Conservation (phyloP, 2,888 invertebrate species). For the Erebia epiphron region DNA sequence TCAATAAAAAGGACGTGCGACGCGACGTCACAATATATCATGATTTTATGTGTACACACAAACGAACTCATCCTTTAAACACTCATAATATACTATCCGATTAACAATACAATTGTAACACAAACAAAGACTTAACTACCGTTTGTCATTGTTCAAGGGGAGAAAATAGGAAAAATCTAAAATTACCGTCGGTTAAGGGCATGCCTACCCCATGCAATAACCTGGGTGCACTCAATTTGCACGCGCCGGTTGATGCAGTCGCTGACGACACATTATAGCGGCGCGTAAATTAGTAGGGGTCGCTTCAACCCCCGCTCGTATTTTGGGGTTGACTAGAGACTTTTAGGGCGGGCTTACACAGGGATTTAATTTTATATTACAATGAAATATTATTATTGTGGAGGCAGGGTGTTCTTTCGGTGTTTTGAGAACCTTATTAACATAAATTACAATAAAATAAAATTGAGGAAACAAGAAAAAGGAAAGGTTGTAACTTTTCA, state of each 20-base stretch:
- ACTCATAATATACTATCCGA: neutral
- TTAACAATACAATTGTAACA: neutral
- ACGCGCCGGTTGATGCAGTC: conserved; percentile 28
- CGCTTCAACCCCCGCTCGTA: conserved; percentile 31
- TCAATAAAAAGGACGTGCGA: no score
- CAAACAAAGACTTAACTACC: neutral
- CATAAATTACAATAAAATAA: conserved; percentile 5
- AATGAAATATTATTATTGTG: conserved; percentile 7
- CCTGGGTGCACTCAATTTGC: conserved; percentile 26
- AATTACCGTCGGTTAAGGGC: conserved; percentile 6
- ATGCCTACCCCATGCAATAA: conserved; percentile 16
- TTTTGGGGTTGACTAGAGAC: conserved; percentile 33
- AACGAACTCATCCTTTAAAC: neutral
- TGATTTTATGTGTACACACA: no score
- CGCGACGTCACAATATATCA: no score
- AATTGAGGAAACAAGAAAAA: neutral
- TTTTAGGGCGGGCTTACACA: conserved; percentile 22
- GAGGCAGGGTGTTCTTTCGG: neutral
- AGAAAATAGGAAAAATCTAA: neutral
- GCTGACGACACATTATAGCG: conserved; percentile 38
- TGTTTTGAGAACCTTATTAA: conserved; percentile 2
- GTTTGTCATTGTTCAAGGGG: conserved; percentile 13
- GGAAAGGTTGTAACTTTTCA: neutral
- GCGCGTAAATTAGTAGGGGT: conserved; percentile 38
- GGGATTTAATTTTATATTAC: conserved; percentile 20